Evolutionary conservation across 2,797 vertebrate species (phyloP).

Genomic region (Coreius guichenoti): DNA sequence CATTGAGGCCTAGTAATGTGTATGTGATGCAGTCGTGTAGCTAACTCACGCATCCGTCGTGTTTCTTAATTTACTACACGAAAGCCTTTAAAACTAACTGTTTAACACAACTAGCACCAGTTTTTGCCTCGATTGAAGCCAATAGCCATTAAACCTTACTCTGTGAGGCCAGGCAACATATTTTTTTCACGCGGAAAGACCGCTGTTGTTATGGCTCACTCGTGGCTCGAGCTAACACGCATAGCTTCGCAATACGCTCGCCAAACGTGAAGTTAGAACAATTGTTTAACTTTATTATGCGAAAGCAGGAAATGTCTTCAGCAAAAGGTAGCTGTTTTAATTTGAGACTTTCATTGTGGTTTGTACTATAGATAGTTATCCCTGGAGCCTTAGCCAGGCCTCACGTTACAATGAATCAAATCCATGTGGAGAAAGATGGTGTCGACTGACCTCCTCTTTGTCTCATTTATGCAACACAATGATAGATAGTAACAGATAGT

Average conservation of each 20-base stretch:
- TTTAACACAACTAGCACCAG: not conserved
- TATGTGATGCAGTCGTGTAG: constrained; percentile 15
- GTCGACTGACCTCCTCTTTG: constrained; percentile 52
- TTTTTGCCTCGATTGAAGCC: not conserved
- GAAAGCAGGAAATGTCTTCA: not conserved
- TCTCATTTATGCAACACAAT: constrained; percentile 46
- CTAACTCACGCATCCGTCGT: constrained; percentile 28
- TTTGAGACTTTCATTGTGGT: not conserved
- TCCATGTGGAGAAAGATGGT: constrained; percentile 52
- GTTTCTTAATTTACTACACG: not conserved
- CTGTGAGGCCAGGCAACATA: too few species aligned
- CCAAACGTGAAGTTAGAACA: not conserved
- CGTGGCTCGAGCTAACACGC: constrained; percentile 31
- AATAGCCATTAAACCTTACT: not conserved
- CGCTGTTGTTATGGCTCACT: not conserved
- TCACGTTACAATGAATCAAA: constrained; percentile 47
- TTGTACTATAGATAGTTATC: not conserved
- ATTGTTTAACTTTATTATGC: not conserved
- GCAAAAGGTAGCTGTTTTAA: not conserved
- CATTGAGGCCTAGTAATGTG: constrained; percentile 20
- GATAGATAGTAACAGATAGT: constrained; percentile 38
- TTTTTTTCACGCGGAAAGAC: not conserved
- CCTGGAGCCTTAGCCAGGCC: not conserved
- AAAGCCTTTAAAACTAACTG: too few species aligned
- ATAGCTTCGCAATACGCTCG: constrained; percentile 15